A percentile compares a stretch with the other conserved stretches of the same genome.
Evolutionary conservation across 2,113 vertebrate genomes (phyloP).

Genomic region (Sus scrofa): T2T-Sscrofa CM000830.6:30226501-30227000

Average conservation of each 20-base stretch:
- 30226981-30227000: neutral
- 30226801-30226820: conserved; percentile 44
- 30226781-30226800: neutral
- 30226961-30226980: neutral
- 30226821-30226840: neutral
- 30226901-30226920: conserved; percentile 63
- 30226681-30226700: neutral
- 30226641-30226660: neutral
- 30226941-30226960: neutral
- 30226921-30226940: conserved; percentile 32
- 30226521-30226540: neutral
- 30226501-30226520: conserved; percentile 10
- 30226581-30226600: conserved; percentile 16
- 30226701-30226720: neutral
- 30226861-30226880: neutral
- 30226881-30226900: neutral
- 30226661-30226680: neutral
- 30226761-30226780: neutral
- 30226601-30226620: neutral
- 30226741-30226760: neutral
- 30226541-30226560: conserved; percentile 15
- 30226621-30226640: conserved; percentile 18
- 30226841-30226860: neutral
- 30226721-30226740: conserved; percentile 42
- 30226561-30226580: conserved; percentile 2